A percentile compares a stretch with the other conserved stretches of the same genome.
phyloP scores from a whole-genome alignment of 1,140 invertebrate genomes.

The Phortica variegata region DNA sequence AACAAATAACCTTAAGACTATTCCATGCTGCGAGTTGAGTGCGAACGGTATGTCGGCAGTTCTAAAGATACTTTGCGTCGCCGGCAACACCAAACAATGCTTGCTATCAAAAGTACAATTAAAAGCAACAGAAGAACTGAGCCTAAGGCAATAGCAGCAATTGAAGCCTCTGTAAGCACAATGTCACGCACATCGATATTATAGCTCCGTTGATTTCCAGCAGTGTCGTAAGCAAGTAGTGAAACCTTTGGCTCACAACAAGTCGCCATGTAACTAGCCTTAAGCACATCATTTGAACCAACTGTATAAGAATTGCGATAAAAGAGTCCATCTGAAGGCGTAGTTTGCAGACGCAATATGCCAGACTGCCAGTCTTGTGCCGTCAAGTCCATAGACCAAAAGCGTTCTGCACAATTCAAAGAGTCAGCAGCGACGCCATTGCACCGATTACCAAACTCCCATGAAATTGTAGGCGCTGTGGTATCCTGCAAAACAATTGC shows the following conservation, averaged over 20 bases:
- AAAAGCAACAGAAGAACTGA: constrained; percentile 59
- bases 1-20: constrained; percentile 13
- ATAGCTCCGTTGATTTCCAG: constrained; percentile 62
- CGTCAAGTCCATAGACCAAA: constrained; percentile 65
- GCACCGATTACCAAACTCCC: constrained; percentile 59
- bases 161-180: constrained; percentile 56
- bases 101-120: constrained; percentile 57
- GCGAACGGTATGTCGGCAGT: constrained; percentile 59
- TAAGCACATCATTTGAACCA: constrained; percentile 61
- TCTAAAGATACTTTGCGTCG: constrained; percentile 59
- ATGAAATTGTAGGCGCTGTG: constrained; percentile 55
- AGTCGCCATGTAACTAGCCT: constrained; percentile 63
- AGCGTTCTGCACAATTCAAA: constrained; percentile 60
- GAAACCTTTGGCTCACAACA: constrained; percentile 64
- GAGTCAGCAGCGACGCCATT: constrained; percentile 30
- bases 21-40: constrained; percentile 52
- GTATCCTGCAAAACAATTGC: constrained; percentile 39
- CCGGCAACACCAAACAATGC: constrained; percentile 61
- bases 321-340: constrained; percentile 58
- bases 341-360: constrained; percentile 62
- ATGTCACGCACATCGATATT: constrained; percentile 62
- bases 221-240: constrained; percentile 62
- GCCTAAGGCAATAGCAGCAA: constrained; percentile 62
- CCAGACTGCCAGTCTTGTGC: constrained; percentile 64
- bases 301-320: constrained; percentile 60